These are phyloP conservation scores for Cardiocondyla obscurior DNA, from an alignment of 1,140 invertebrate genomes.

Conservation along the genomic window DNA sequence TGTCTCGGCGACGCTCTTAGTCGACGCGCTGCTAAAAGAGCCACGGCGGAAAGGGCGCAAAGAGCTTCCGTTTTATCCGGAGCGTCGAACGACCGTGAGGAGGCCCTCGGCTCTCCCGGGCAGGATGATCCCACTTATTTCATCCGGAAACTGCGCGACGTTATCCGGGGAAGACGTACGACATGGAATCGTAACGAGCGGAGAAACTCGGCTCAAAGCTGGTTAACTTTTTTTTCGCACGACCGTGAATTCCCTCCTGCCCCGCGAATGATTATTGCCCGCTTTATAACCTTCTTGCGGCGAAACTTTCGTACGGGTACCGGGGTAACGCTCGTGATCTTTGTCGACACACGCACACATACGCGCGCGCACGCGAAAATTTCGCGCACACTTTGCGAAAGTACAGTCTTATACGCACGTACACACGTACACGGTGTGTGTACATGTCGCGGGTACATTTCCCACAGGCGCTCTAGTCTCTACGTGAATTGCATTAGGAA, in stretches of 20 bases:
- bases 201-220: constrained; percentile 42
- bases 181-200: constrained; percentile 61
- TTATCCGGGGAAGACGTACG: constrained; percentile 57
- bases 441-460: constrained; percentile 60
- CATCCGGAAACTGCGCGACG: constrained; percentile 61
- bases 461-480: constrained; percentile 72
- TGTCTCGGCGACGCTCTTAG: constrained; percentile 4
- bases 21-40: constrained; percentile 39
- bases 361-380: neutral
- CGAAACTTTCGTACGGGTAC: neutral
- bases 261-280: constrained; percentile 65
- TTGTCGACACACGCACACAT: neutral
- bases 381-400: too few species aligned
- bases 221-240: constrained; percentile 62
- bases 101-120: neutral
- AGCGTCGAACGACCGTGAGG: constrained; percentile 42
- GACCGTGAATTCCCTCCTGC: constrained; percentile 45
- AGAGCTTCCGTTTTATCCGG: constrained; percentile 62
- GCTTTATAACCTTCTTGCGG: constrained; percentile 66
- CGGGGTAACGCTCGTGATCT: constrained; percentile 8
- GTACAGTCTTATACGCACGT: too few species aligned
- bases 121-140: constrained; percentile 57
- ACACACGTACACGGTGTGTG: neutral
- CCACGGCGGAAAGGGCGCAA: constrained; percentile 55
- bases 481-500: constrained; percentile 74